phyloP scores from a whole-genome alignment of 2,113 vertebrate species.

The Oophaga pumilio region DNA sequence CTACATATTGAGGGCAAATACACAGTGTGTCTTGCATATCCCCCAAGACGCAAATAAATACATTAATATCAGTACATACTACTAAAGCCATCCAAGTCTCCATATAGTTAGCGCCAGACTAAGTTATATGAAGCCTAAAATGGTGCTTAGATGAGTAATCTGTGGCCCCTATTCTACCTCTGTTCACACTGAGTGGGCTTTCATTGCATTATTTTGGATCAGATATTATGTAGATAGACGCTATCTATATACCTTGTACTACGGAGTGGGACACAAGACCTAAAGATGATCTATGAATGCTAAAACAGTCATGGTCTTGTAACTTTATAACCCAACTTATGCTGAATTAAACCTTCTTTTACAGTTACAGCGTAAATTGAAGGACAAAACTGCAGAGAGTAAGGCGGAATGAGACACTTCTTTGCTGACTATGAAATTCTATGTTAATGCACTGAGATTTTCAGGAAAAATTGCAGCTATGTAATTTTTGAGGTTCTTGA shows the following conservation, averaged over 20 bases:
- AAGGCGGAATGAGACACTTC: neutral
- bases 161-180: no score
- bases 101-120: neutral
- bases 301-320: neutral
- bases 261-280: neutral
- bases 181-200: no score
- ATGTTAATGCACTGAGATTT: neutral
- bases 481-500: neutral
- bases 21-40: no score
- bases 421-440: neutral
- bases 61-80: neutral
- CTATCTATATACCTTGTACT: no score
- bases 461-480: neutral
- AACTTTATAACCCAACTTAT: neutral
- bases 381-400: neutral
- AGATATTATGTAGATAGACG: no score
- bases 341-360: neutral
- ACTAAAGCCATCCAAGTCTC: neutral
- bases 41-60: neutral
- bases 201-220: no score
- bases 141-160: no score
- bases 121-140: neutral
- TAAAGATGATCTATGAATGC: neutral
- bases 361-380: neutral
- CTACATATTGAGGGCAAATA: no score